A percentile compares a stretch with the other conserved stretches of the same genome.
phyloP scores from a whole-genome alignment of 2,888 invertebrate genomes.

The Azorinus chamasolen region DNA sequence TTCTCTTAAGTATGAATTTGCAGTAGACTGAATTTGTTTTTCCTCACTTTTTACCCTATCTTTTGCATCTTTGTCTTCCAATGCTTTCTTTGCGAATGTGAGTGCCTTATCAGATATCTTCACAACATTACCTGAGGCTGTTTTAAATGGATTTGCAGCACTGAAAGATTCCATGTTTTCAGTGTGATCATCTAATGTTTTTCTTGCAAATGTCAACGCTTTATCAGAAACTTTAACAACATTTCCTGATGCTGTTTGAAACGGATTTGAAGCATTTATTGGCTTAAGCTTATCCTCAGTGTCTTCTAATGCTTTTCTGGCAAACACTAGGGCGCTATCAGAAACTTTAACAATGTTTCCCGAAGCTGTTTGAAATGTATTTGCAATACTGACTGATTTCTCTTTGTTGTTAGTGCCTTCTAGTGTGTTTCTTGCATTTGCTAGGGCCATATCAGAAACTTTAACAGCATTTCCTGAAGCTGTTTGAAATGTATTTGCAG shows the following conservation, averaged over 20 bases:
- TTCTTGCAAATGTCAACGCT: constrained; percentile 13
- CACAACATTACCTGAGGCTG: constrained; percentile 64
- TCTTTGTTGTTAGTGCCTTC: constrained; percentile 1
- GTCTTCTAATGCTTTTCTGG: constrained; percentile 5
- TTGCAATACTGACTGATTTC: background rate
- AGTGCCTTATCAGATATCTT: constrained; percentile 44
- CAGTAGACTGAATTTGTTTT: constrained; percentile 48
- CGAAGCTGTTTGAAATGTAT: constrained; percentile 16
- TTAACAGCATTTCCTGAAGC: constrained; percentile 16
- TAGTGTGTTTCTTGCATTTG: constrained; percentile 14
- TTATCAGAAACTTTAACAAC: constrained; percentile 25
- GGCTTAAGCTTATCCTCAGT: background rate
- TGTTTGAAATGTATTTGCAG: constrained; percentile 19
- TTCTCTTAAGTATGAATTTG: constrained; percentile 34
- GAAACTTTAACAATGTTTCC: constrained; percentile 13
- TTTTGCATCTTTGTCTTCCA: constrained; percentile 19
- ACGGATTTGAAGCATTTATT: background rate
- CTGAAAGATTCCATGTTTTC: background rate
- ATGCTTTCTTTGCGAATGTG: constrained; percentile 22
- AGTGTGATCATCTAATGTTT: constrained; percentile 16
- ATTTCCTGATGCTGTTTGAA: constrained; percentile 27
- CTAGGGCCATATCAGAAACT: constrained; percentile 20
- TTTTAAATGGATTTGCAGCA: constrained; percentile 49
- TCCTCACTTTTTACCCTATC: background rate
- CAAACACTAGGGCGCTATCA: constrained; percentile 2